Evolutionary conservation across 2,888 invertebrate genomes (phyloP).

Genomic region (Alviniconcha strummeri): DNA sequence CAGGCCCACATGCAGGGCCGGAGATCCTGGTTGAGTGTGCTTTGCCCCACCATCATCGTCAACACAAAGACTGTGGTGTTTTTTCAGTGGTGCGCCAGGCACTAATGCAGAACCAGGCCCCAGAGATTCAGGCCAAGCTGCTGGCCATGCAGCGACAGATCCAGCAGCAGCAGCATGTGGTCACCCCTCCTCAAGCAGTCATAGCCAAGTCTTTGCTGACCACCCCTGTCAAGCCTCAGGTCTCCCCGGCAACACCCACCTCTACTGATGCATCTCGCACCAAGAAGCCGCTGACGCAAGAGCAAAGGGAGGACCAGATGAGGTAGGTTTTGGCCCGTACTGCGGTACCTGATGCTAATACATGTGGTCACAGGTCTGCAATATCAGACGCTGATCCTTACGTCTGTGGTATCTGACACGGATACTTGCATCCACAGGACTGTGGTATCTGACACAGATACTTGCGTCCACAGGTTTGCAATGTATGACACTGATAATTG

Average conservation of each 20-base stretch:
- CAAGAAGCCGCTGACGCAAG: conserved; percentile 61
- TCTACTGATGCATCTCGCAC: conserved; percentile 63
- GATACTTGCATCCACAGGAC: no score
- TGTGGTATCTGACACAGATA: no score
- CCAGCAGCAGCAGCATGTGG: conserved; percentile 49
- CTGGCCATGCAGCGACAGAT: conserved; percentile 86
- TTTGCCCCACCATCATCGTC: no score
- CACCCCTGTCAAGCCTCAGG: conserved; percentile 62
- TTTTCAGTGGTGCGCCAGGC: conserved; percentile 90
- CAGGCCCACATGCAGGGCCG: no score
- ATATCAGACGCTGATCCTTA: no score
- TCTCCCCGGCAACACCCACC: conserved; percentile 80
- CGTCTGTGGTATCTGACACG: no score
- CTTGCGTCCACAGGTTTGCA: no score
- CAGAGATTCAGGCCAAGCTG: conserved; percentile 93
- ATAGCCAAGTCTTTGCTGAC: conserved; percentile 25
- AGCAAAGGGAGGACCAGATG: conserved; percentile 71
- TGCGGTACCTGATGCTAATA: not conserved
- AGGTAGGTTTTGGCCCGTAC: conserved; percentile 53
- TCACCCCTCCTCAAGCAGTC: conserved; percentile 8
- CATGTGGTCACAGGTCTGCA: no score
- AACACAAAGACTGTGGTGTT: not conserved
- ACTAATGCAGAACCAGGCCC: conserved; percentile 91
- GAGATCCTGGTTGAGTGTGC: no score
- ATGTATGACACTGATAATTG: no score